These are phyloP conservation scores for Odontomyia ornata DNA, from an alignment of 2,888 invertebrate species.

Conservation along the genomic window DNA sequence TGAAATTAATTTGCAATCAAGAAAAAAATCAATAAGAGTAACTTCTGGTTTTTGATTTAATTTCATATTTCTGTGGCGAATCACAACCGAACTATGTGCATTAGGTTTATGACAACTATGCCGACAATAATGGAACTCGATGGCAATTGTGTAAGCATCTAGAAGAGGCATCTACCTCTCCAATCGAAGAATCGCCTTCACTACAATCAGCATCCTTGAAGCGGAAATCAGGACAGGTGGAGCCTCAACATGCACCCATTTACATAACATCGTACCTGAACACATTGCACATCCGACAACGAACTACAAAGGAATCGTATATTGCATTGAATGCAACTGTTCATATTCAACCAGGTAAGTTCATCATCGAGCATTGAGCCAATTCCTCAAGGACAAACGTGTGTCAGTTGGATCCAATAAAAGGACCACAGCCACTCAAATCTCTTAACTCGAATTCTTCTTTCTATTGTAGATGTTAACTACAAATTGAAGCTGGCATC, in stretches of 20 bases:
- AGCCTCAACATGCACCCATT: slow-evolving; percentile 61
- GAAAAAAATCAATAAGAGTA: no score
- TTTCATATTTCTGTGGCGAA: no score
- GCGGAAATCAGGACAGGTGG: slow-evolving; percentile 62
- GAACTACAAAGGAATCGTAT: slow-evolving; percentile 58
- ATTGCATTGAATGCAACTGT: slow-evolving; percentile 72
- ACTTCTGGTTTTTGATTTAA: no score
- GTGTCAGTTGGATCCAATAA: neutral
- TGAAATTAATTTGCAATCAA: no score
- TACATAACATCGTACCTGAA: slow-evolving; percentile 76
- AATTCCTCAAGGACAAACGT: neutral
- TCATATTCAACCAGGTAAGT: slow-evolving; percentile 68
- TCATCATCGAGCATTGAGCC: slow-evolving; percentile 42
- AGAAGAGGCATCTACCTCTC: slow-evolving; percentile 11
- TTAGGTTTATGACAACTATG: slow-evolving; percentile 74
- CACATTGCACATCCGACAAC: slow-evolving; percentile 71
- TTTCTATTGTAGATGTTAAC: slow-evolving; percentile 66
- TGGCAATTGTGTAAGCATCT: slow-evolving; percentile 71
- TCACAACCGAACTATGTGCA: neutral
- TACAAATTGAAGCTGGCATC: slow-evolving; percentile 72
- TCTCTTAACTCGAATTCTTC: neutral
- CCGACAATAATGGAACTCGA: slow-evolving; percentile 74
- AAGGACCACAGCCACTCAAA: slow-evolving; percentile 18
- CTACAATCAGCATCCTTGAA: slow-evolving; percentile 57
- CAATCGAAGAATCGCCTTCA: slow-evolving; percentile 16